These are phyloP conservation scores for Drosophila monieri DNA, from an alignment of 2,888 invertebrate species.

Conservation along the genomic window DNA sequence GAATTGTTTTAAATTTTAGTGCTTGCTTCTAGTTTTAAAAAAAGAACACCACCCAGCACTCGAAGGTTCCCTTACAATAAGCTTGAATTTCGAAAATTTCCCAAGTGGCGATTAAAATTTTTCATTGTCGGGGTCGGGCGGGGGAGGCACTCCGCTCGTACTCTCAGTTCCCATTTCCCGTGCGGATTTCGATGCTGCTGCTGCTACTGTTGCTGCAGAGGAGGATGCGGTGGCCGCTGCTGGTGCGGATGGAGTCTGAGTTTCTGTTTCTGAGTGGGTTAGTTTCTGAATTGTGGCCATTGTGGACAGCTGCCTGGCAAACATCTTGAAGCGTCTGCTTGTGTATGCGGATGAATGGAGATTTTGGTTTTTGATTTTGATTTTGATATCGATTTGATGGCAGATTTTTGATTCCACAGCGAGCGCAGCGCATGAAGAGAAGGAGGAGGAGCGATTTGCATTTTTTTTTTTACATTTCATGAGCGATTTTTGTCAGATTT, in stretches of 20 bases:
- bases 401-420: conserved; percentile 62
- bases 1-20: not conserved
- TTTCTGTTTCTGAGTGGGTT: conserved; percentile 52
- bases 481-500: conserved; percentile 24
- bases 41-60: conserved; percentile 38
- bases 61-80: conserved; percentile 61
- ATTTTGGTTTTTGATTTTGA: conserved; percentile 21
- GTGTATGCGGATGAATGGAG: conserved; percentile 28
- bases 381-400: conserved; percentile 52
- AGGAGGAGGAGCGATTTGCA: conserved; percentile 56
- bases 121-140: conserved; percentile 27
- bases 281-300: conserved; percentile 60
- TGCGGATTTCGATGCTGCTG: conserved; percentile 30
- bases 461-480: conserved; percentile 67
- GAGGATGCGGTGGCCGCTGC: conserved; percentile 19
- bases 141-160: conserved; percentile 22
- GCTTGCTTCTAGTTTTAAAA: not conserved
- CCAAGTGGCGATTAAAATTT: conserved; percentile 27
- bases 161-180: conserved; percentile 32
- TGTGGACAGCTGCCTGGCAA: conserved; percentile 73
- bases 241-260: conserved; percentile 48
- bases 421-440: conserved; percentile 77
- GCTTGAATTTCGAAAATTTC: conserved; percentile 14
- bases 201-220: conserved; percentile 47
- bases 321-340: conserved; percentile 84